These are phyloP conservation scores for Eurytoma californica DNA, from an alignment of 2,888 invertebrate genomes.

Conservation along the genomic window DNA sequence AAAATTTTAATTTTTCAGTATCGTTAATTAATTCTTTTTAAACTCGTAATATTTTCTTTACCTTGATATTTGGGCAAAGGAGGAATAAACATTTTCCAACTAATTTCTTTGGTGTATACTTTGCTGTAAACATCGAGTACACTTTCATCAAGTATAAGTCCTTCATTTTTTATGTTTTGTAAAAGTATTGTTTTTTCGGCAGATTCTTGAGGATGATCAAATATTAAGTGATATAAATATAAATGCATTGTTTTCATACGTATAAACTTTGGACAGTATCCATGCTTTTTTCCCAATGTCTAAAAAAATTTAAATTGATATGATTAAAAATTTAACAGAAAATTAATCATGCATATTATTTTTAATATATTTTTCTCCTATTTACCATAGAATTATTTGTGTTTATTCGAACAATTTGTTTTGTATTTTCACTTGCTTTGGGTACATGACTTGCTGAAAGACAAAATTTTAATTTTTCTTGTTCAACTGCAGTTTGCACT, in stretches of 20 bases:
- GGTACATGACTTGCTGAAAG: conserved; percentile 50
- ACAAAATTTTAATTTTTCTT: conserved; percentile 79
- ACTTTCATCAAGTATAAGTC: conserved; percentile 73
- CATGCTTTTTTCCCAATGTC: conserved; percentile 75
- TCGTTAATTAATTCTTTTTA: conserved; percentile 20
- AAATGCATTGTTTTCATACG: conserved; percentile 82
- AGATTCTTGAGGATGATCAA: conserved; percentile 76
- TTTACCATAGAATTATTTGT: background rate
- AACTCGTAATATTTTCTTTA: conserved; percentile 57
- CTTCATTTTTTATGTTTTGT: conserved; percentile 64
- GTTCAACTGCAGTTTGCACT: conserved; percentile 79
- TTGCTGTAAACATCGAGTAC: conserved; percentile 76
- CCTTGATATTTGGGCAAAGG: conserved; percentile 79
- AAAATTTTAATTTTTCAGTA: conserved; percentile 15
- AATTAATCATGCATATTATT: conserved; percentile 27
- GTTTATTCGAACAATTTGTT: background rate
- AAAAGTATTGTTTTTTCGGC: conserved; percentile 62
- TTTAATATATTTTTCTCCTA: conserved; percentile 30
- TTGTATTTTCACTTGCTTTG: conserved; percentile 9
- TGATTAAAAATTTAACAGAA: background rate
- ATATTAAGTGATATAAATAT: conserved; percentile 83
- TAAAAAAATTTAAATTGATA: conserved; percentile 45
- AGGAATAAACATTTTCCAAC: conserved; percentile 85
- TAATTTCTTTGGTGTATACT: conserved; percentile 77
- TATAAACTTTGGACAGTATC: conserved; percentile 81